phyloP scores from a whole-genome alignment of 2,797 vertebrate genomes.

The Cebuella pygmaea region DNA sequence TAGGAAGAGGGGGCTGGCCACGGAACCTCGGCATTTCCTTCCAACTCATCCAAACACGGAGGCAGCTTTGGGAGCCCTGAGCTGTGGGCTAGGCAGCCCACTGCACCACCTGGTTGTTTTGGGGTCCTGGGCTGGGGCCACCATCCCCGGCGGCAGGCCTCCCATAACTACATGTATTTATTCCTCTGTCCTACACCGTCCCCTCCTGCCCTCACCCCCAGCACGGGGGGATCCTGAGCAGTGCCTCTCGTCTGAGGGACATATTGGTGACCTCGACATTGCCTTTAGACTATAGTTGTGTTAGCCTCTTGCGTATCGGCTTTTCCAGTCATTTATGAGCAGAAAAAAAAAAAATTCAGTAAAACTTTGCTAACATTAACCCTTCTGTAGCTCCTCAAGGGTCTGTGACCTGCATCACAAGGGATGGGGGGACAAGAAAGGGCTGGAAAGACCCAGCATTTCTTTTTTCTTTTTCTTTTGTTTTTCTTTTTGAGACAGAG shows the following conservation, averaged over 20 bases:
- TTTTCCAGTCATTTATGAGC: constrained; percentile 67
- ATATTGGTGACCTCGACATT: neutral
- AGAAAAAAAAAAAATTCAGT: constrained; percentile 48
- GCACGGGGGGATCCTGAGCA: neutral
- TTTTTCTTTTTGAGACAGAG: neutral
- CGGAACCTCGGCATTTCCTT: neutral
- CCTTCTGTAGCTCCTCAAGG: neutral
- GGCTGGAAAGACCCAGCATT: neutral
- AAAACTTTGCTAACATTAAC: constrained; percentile 54
- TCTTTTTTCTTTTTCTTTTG: neutral
- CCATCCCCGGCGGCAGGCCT: neutral
- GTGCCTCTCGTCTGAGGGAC: neutral
- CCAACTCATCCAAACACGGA: accelerated
- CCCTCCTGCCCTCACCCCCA: neutral
- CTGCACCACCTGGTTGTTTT: accelerated
- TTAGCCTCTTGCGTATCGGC: neutral
- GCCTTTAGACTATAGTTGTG: neutral
- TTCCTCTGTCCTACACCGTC: neutral
- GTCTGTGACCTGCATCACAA: neutral
- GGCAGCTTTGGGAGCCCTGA: neutral
- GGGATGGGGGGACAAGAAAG: neutral
- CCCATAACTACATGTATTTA: accelerated
- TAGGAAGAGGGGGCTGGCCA: neutral
- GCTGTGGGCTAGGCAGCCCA: neutral
- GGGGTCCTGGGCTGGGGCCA: neutral